Conservation (phyloP, 2,113 vertebrate genomes). For the Erythrolamprus reginae region DNA sequence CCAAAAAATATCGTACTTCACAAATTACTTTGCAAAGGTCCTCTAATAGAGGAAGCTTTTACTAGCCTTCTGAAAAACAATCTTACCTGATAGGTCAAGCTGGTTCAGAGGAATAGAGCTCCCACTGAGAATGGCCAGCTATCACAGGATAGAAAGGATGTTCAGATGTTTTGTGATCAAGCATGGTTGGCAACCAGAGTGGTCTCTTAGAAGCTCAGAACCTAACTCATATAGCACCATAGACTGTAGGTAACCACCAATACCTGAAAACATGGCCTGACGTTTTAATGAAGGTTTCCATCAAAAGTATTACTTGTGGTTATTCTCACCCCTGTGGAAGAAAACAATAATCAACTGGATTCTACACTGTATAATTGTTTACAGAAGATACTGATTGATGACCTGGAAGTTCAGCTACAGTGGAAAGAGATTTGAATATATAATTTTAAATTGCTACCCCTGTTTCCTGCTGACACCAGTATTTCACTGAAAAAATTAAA, state of each 20-base stretch:
- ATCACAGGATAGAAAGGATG: not conserved
- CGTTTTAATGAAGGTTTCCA: not conserved
- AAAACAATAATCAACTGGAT: not conserved
- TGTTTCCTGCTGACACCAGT: conserved; percentile 38
- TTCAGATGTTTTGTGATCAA: not conserved
- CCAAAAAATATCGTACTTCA: too few species aligned
- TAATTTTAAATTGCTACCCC: conserved; percentile 43
- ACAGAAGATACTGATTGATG: conserved; percentile 21
- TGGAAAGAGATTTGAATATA: conserved; percentile 36
- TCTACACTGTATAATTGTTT: conserved; percentile 31
- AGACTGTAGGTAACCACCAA: not conserved
- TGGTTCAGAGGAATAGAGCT: not conserved
- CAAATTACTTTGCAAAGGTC: not conserved
- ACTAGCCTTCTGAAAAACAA: not conserved
- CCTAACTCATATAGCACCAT: not conserved
- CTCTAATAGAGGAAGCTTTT: not conserved
- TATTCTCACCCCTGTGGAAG: not conserved
- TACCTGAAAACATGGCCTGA: not conserved
- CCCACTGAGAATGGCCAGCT: not conserved
- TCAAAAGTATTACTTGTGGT: not conserved
- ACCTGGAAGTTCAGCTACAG: conserved; percentile 22
- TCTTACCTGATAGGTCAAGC: not conserved
- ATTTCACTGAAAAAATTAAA: conserved; percentile 54
- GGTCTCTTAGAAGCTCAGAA: not conserved
- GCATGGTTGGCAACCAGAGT: not conserved